Evolutionary conservation across 2,113 vertebrate species (phyloP), one percentile per base, ranked within the genome.

Genomic region (Enhydra lutris): DNA sequence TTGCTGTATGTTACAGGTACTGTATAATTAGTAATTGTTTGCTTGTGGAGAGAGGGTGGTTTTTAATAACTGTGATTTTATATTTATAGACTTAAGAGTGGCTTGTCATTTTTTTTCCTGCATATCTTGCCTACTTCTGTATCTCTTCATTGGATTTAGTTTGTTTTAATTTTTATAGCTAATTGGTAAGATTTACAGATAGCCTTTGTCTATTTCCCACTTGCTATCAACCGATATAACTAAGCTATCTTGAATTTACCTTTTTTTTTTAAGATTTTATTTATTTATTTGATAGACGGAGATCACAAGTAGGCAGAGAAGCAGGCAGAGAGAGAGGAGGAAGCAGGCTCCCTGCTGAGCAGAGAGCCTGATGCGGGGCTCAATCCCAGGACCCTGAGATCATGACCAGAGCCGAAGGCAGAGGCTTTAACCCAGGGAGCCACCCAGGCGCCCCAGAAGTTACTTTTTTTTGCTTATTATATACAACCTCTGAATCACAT

Each of bases 1-100:
- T 99, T 96, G 99, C 99, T 95, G 99, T 99, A 98, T 99, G 99
- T 97, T 99, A 99, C 99, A 99, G 99, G 99, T 99, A 99, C 94
- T 80, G 78, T 4, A 61, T 87, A 15, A 59, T 52, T 74, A 57
- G 21, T 88, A 26, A 0, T 13, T 5, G 8, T 50, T 7, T 59
- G n/a, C n/a, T 74, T 47, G 36, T 88, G 57, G 9, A 12, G 55
- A n/a, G 18, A 21, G 23, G 6, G 1, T 57, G 1, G 24, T 36
- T 83, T 57, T 92, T 21, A 47, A 14, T 89, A 57, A 63, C 65
- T 55, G 21, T 55, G 18, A n/a, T 61, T 97, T 82, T 93, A 36
- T 73, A 24, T n/a, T 94, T n/a, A 39, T 36, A 67, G 15, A 34
- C 52, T 71, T n/a, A 84, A 83, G 17, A 81, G 31, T 63, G 57